Evolutionary conservation across 23 tunicate species (phyloP).

Genomic region (Styela plicata): DNA sequence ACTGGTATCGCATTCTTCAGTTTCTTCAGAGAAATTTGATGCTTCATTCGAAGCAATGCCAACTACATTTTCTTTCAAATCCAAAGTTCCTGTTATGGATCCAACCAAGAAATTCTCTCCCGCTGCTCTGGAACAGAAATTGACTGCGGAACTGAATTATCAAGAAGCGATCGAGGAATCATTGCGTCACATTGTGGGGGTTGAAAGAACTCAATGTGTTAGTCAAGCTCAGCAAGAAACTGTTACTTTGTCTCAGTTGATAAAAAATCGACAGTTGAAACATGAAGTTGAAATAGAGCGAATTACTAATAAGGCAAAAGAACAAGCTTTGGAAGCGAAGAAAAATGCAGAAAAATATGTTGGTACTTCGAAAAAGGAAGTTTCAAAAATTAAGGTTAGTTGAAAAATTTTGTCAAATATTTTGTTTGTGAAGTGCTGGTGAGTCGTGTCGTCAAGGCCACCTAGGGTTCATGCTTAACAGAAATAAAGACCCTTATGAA

Average conservation of each 20-base stretch:
- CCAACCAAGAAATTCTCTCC: slow-evolving; percentile 47
- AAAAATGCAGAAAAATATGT: neutral
- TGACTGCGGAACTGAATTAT: slow-evolving; percentile 59
- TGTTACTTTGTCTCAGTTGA: slow-evolving; percentile 64
- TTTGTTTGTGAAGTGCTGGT: too few relatives aligned
- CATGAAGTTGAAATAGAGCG: slow-evolving; percentile 71
- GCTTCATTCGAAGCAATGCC: neutral
- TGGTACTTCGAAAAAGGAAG: too few relatives aligned
- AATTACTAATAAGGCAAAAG: slow-evolving; percentile 55
- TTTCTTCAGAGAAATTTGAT: neutral
- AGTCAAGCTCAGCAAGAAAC: slow-evolving; percentile 87
- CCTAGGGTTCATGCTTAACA: too few relatives aligned
- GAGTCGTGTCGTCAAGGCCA: too few relatives aligned
- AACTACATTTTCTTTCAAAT: neutral
- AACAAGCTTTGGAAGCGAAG: slow-evolving; percentile 49
- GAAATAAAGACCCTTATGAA: too few relatives aligned
- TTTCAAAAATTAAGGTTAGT: too few relatives aligned
- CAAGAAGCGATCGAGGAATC: slow-evolving; percentile 72
- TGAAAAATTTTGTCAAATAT: too few relatives aligned
- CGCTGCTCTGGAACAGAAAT: slow-evolving; percentile 56
- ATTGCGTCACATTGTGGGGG: slow-evolving; percentile 46
- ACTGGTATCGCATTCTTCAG: too few relatives aligned
- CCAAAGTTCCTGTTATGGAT: neutral
- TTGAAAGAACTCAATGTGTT: slow-evolving; percentile 49
- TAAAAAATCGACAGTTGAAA: slow-evolving; percentile 60